A percentile compares a stretch with the other conserved stretches of the same genome.
Conservation (phyloP, 2,797 vertebrate genomes). For the Limnodromus scolopaceus region DNA sequence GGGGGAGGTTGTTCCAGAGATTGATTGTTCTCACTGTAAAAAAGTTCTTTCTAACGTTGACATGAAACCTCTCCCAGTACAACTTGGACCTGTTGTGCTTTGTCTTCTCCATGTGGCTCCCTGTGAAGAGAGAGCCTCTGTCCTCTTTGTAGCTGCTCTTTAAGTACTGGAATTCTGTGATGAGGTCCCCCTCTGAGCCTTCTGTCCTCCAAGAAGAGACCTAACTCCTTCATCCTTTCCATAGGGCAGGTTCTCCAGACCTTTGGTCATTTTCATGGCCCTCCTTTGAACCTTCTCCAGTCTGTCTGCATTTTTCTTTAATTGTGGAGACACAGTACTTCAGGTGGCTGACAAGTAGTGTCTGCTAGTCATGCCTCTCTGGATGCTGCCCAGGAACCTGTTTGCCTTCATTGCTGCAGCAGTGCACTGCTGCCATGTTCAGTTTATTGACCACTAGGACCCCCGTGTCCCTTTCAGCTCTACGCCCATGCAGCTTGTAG, state of each 20-base stretch:
- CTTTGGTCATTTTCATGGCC: neutral
- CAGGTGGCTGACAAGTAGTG: rapidly evolving
- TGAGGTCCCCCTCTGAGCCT: neutral
- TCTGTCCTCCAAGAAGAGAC: neutral
- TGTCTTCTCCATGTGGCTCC: too few species aligned
- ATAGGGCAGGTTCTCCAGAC: neutral
- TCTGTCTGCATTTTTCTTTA: neutral
- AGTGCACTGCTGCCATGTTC: neutral
- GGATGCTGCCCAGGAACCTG: neutral
- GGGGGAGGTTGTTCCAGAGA: neutral
- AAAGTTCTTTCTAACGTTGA: neutral
- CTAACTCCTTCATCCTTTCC: neutral
- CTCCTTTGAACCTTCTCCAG: neutral
- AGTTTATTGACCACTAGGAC: neutral
- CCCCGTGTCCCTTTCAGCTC: neutral
- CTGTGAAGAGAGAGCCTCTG: too few species aligned
- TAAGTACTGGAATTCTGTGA: neutral
- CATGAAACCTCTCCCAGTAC: neutral
- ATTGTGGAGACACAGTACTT: neutral
- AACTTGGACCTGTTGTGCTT: neutral
- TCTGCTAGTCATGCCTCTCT: neutral
- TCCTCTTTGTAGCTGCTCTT: too few species aligned
- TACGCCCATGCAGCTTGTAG: rapidly evolving
- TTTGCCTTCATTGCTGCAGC: neutral
- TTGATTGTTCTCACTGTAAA: neutral